phyloP scores from a whole-genome alignment of 2,113 vertebrate species.

The Daboia siamensis region DNA sequence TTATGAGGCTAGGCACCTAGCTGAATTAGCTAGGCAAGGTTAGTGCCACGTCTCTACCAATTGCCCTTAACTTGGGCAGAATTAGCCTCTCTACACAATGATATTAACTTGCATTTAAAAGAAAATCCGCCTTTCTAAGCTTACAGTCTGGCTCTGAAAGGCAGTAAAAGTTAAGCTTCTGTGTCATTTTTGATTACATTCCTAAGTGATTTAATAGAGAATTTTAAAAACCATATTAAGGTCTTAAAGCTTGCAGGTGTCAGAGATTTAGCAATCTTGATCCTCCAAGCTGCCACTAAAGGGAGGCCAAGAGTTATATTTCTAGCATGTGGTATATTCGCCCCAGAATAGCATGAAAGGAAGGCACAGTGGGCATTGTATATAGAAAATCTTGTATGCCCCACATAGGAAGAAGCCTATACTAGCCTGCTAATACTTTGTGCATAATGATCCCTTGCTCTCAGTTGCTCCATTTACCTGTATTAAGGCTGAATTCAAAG shows the following conservation, averaged over 20 bases:
- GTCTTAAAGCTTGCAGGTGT: conserved; percentile 9
- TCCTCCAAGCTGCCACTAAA: conserved; percentile 15
- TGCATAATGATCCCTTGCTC: not conserved
- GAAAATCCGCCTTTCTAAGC: not conserved
- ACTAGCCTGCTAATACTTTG: not conserved
- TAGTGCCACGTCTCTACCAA: not conserved
- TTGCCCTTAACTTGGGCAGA: not conserved
- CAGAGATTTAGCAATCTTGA: conserved; percentile 3
- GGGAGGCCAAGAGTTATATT: conserved; percentile 19
- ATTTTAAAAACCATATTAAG: conserved; percentile 18
- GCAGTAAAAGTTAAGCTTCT: conserved; percentile 28
- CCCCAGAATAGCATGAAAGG: not conserved
- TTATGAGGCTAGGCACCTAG: not conserved
- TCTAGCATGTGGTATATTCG: not conserved
- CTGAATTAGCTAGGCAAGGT: not conserved
- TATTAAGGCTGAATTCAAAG: not conserved
- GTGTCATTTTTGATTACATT: conserved; percentile 18
- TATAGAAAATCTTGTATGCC: not conserved
- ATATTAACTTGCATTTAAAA: conserved; percentile 11
- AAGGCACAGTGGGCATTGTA: not conserved
- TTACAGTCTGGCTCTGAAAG: conserved; percentile 1
- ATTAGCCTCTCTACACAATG: conserved; percentile 7
- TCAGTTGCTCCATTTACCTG: not conserved
- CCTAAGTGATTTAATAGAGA: conserved; percentile 21
- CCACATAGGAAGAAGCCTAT: not conserved